Evolutionary conservation across 2,888 invertebrate genomes (phyloP), one percentile per base, ranked within the genome.

Genomic region (Prenolepis imparis): DNA sequence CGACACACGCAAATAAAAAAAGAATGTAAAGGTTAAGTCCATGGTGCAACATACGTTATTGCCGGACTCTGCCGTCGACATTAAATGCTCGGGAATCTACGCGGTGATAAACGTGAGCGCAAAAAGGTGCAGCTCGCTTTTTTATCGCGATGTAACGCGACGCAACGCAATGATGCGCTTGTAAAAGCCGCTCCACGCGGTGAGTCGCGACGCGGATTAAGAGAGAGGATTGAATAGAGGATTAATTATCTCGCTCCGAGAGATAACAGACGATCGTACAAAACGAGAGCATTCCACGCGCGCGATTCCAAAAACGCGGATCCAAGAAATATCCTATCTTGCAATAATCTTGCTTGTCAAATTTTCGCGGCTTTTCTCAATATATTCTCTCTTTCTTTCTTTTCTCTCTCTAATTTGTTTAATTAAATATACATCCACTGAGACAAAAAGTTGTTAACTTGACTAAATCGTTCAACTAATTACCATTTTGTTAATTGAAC

Each of bases 21-120:
- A 75, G 64, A 0, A 64, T 64, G 36, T 52, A 75, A 75, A 75
- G 75, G 64, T 75, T 52, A 75, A 75, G 75, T 75, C 75, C 75
- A 75, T 63, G 36, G 28, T 63, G 24, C 24, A 52, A 52, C 48
- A 63, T 36, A 52, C 52, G 52, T 75, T 75, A 63, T 21, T 48
- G 48, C 36, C 59, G 73, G 59, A 73, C 59, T 59, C n/a, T n/a
- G 44, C 44, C 61, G 36, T 12, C 28, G 39, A 55, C 39, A 73
- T 73, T 73, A 74, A 52, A 74, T 74, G 21, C 24, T 15, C 63
- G 55, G 57, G 48, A 48, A 21, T 63, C 61, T 73, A 73, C 15
- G 6, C 52, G n/a, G 21, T 63, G 61, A 74, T 74, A 74, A 74
- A 74, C 44, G 44, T 1, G 28, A 28, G 52, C n/a, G 44, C 61